Base-by-base conservation (phyloP, 2,888 invertebrate species). In the Xylocampa areola region DNA sequence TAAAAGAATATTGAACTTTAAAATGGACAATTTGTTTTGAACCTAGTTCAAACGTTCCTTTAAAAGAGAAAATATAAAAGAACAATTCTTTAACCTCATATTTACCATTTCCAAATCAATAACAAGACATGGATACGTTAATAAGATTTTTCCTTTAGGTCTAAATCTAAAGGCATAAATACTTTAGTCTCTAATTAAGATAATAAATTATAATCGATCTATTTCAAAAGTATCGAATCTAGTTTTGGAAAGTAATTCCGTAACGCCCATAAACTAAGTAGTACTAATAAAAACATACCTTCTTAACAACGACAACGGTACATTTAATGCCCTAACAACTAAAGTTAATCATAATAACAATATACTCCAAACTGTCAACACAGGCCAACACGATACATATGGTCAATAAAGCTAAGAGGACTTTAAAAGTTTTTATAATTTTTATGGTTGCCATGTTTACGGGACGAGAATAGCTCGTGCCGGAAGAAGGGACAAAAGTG, bases 401-500 rank as follows among this genome's bases (percentile, higher is more conserved):
- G 89, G 89, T 87, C 89, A 86, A 83, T 84, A 82, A 83, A 84
- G 77, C 62, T 50, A 64, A 65, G 67, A 73, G 63, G 72, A 74
- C 64, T 79, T 85, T 83, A 79, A 76, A 68, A 63, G 73, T 81
- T 85, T 86, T 86, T 80, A 75, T 74, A 67, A 61, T 61, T 62
- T 77, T 77, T 77, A 75, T 72, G 54, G 53, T 60, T 39, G 30
- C 44, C 68, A 47, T 67, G 68, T 59, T 71, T 51, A 39, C 37
- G 3, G 25, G 79, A 68, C 84, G 49, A 62, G 77, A 89, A 88
- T 88, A 88, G 85, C 74, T 39, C 58, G 65, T 77, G 78, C 86
- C 88, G 89, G 88, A 91, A 90, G 89, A 81, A 80, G 85, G 82
- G 85, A 86, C 86, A 86, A 81, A 82, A 81, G 79, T 77, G 76